These are phyloP conservation scores for Phrynosoma blainvillii DNA, from an alignment of 2,113 vertebrate species.

Conservation along the genomic window DNA sequence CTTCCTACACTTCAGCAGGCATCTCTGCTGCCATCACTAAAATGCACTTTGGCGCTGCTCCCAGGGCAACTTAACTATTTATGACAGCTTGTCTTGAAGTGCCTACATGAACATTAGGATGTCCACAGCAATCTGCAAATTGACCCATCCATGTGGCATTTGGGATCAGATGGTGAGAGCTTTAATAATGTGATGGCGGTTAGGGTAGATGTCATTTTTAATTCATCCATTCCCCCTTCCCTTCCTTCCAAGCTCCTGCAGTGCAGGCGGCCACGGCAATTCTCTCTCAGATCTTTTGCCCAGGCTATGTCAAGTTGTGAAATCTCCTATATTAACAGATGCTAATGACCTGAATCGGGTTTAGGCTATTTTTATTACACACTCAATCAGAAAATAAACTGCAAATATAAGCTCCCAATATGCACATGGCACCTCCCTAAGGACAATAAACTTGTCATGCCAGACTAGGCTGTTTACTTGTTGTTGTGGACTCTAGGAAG, in stretches of 20 bases:
- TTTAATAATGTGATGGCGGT: constrained; percentile 62
- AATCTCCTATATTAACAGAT: constrained; percentile 48
- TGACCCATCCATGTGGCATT: constrained; percentile 66
- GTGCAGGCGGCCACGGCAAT: neutral
- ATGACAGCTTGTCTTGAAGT: constrained; percentile 76
- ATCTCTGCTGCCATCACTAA: constrained; percentile 72
- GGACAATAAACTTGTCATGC: constrained; percentile 31
- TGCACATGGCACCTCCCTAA: constrained; percentile 43
- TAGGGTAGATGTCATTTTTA: constrained; percentile 59
- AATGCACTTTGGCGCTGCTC: constrained; percentile 74
- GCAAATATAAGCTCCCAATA: constrained; percentile 50
- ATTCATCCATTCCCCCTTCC: constrained; percentile 32
- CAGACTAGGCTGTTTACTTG: constrained; percentile 47
- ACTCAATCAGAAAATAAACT: constrained; percentile 37
- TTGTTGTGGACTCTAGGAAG: constrained; percentile 35
- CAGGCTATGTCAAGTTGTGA: constrained; percentile 49
- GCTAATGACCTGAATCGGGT: constrained; percentile 50
- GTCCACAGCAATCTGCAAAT: constrained; percentile 72
- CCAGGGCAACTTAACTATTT: constrained; percentile 75
- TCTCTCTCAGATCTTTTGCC: constrained; percentile 39
- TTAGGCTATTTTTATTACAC: constrained; percentile 48
- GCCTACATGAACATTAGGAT: constrained; percentile 66
- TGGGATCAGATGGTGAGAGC: constrained; percentile 61
- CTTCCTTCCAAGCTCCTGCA: neutral
- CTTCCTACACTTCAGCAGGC: constrained; percentile 65